Base-by-base conservation (phyloP, 1,140 invertebrate species). In the Aphelenchoides fujianensis region DNA sequence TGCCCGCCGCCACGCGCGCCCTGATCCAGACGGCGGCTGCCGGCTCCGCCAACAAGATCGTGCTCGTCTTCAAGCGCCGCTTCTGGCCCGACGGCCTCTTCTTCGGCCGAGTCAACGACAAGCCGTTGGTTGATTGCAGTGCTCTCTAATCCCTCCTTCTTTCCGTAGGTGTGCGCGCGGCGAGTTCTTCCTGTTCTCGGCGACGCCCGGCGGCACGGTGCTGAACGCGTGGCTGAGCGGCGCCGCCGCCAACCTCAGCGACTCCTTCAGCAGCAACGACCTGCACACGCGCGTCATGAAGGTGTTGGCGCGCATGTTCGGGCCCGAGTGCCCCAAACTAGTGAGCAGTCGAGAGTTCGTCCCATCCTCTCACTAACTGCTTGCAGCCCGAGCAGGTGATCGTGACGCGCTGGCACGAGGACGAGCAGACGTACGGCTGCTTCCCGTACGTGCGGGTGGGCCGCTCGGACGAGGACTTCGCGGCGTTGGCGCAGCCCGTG, bases 361-460 rank as follows among this genome's bases (percentile, higher is more conserved):
- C 5, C 62, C 35, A 9, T 70, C 55, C 1, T 63, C 12, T 70
- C 68, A 55, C 69, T 30, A 72, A 69, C 68, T 66, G 77, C n/a
- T n/a, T 75, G 52, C 81, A 96, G 86, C 95, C 95, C 0, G 94
- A 95, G 81, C 94, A 98, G 85, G 95, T 94, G 31, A 90, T 97
- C 3, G 95, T 98, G 0, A 97, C 95, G 0, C 88, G 93, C 79
- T 98, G 96, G 95, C 89, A 93, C 69, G 92, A 92, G 9, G 95
- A 97, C 87, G 94, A 94, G 0, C 97, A 91, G 90, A 91, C 94
- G 0, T 87, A 94, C 59, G 95, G 96, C 1, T 96, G 94, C 2
- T 98, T 97, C 84, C 96, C 93, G 69, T 98, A 94, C 85, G 94
- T 98, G 5, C 93, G 94, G 0, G 92, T 95, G n/a, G 94, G 94